Base-by-base conservation (phyloP, 2,888 invertebrate species). In the Timema cristinae region DNA sequence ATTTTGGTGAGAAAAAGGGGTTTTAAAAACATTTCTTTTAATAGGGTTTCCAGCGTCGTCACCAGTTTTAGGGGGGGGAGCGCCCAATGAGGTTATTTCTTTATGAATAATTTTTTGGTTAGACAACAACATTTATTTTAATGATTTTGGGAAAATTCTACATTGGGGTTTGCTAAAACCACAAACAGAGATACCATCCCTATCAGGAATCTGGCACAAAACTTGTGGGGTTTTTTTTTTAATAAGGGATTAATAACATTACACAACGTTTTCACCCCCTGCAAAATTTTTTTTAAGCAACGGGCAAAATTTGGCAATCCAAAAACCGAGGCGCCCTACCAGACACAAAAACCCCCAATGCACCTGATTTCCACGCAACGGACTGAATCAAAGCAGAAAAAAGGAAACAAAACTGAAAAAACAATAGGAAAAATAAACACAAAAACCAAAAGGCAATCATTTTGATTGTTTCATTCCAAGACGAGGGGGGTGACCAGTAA, bases 401-500 rank as follows among this genome's bases (percentile, higher is more conserved):
- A 9, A 47, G 63, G 63, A 32, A 63, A 48, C 63, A 69, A 71
- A 72, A 75, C 72, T 72, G 69, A n/a, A 73, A 69, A 70, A 50
- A 73, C 69, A 69, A 61, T 69, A 72, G 72, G 73, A 73, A 70
- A 70, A 73, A 68, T 67, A 66, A 66, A 72, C 73, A 73, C 67
- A 71, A 70, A 74, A 73, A 71, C 66, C 70, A 75, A 73, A 51
- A 69, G 67, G 72, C 49, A 66, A 73, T 71, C 66, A 73, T 73
- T 74, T 73, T 67, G 71, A 72, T 72, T 32, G 32, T 32, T 71
- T 73, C 74, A 74, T 75, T 74, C 73, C 70, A 73, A 75, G 73
- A 76, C 72, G 70, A 73, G 75, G 75, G 69, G 72, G 75, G 78
- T 78, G 78, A 82, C 85, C 86, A 86, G 85, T 56, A 87, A 80